phyloP scores from a whole-genome alignment of 1,140 invertebrate species.

The Sminthurides bifidus region DNA sequence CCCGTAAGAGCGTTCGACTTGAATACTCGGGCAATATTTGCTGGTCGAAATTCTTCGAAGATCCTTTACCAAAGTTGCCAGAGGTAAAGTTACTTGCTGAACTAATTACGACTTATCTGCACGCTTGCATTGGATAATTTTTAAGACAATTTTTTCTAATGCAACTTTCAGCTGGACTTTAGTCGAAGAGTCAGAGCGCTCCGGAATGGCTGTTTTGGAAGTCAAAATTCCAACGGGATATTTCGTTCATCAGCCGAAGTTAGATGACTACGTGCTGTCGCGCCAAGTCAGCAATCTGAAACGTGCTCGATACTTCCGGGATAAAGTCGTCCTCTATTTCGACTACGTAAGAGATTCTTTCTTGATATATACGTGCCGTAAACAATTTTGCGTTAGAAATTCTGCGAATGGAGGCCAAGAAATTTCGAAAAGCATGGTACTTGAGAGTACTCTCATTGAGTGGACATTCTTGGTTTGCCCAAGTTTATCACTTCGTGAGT shows the following conservation, averaged over 20 bases:
- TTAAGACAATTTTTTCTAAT: no score
- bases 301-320: constrained; percentile 65
- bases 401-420: no score
- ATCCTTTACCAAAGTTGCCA: constrained; percentile 71
- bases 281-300: constrained; percentile 60
- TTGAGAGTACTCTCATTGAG: no score
- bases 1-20: constrained; percentile 65
- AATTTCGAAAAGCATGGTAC: no score
- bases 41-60: constrained; percentile 86
- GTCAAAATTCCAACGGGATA: constrained; percentile 86
- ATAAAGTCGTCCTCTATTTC: constrained; percentile 87
- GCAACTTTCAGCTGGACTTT: constrained; percentile 40
- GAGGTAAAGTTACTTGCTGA: constrained; percentile 44
- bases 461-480: no score
- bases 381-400: no score
- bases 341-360: constrained; percentile 84
- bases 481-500: no score
- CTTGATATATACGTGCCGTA: no score
- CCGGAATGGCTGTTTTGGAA: constrained; percentile 84
- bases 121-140: background rate
- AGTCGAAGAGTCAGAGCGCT: constrained; percentile 37
- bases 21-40: constrained; percentile 55
- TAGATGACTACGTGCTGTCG: constrained; percentile 70
- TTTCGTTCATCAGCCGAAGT: constrained; percentile 76
- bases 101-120: background rate